Evolutionary conservation across 2,888 invertebrate species (phyloP).

Genomic region (Pycnomerus fuliginosus): DNA sequence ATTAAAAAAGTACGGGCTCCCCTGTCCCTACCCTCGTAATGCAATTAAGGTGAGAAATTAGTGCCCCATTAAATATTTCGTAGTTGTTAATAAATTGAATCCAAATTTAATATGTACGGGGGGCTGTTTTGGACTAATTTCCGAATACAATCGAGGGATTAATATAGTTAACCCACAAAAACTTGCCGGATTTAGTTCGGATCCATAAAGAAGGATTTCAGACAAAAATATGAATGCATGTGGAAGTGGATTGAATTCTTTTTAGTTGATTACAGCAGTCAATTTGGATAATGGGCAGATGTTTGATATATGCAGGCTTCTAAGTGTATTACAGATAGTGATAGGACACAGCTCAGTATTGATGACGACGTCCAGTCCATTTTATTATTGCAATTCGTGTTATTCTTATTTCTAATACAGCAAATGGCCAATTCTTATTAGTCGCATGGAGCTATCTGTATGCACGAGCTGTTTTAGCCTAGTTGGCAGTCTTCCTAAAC

Average conservation of each 20-base stretch:
- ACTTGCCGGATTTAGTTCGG: no score
- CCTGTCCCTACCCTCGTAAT: conserved; percentile 10
- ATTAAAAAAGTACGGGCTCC: conserved; percentile 32
- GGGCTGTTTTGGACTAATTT: no score
- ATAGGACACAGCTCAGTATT: conserved; percentile 47
- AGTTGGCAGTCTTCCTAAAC: no score
- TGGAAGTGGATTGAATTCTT: conserved; percentile 51
- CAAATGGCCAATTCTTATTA: conserved; percentile 9
- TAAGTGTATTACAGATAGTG: conserved; percentile 53
- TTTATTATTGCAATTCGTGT: conserved; percentile 47
- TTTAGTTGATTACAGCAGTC: conserved; percentile 54
- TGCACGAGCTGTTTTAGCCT: no score
- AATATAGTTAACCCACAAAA: no score
- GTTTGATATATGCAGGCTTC: conserved; percentile 51
- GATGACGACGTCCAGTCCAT: conserved; percentile 48
- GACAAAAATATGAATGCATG: conserved; percentile 43
- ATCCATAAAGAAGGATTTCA: conserved; percentile 36
- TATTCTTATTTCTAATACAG: conserved; percentile 45
- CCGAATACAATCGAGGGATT: no score
- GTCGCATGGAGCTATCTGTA: no score
- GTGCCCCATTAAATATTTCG: conserved; percentile 19
- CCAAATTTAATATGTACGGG: conserved; percentile 19
- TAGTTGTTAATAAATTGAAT: conserved; percentile 19
- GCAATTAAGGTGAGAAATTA: conserved; percentile 22
- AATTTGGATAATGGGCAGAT: conserved; percentile 55